Conservation (phyloP, 2,888 invertebrate species). For the Diaphora mendica region DNA sequence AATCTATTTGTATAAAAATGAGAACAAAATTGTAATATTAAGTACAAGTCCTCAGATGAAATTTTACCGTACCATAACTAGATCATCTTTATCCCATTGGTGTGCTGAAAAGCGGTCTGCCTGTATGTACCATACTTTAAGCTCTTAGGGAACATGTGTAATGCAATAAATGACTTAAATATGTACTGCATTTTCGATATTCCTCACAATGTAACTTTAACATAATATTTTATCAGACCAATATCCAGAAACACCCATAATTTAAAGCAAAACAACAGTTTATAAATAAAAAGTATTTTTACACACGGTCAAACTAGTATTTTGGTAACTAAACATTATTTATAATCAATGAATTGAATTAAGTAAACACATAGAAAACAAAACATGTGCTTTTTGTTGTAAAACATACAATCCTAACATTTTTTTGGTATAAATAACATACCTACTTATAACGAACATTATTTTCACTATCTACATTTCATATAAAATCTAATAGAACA, state of each 20-base stretch:
- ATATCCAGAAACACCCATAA: neutral
- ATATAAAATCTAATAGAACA: neutral
- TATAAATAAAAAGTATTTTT: slow-evolving; percentile 6
- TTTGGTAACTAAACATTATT: slow-evolving; percentile 43
- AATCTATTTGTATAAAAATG: neutral
- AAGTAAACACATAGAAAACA: slow-evolving; percentile 8
- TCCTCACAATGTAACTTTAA: neutral
- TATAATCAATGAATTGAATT: slow-evolving; percentile 25
- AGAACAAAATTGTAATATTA: neutral
- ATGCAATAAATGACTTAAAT: neutral
- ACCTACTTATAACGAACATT: slow-evolving; percentile 14
- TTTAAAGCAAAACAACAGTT: neutral
- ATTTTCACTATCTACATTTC: slow-evolving; percentile 17
- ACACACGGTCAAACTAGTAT: slow-evolving; percentile 16
- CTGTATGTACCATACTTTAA: no score
- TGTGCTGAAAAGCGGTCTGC: no score
- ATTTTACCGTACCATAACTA: neutral
- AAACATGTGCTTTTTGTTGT: neutral
- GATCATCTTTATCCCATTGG: no score
- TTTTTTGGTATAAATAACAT: slow-evolving; percentile 26
- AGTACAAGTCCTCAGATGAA: neutral
- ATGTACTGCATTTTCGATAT: neutral
- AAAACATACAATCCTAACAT: neutral
- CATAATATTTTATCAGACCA: neutral
- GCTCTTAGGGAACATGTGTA: neutral